These are phyloP conservation scores for Itoplectis maculator DNA, from an alignment of 2,888 invertebrate species.

Conservation along the genomic window DNA sequence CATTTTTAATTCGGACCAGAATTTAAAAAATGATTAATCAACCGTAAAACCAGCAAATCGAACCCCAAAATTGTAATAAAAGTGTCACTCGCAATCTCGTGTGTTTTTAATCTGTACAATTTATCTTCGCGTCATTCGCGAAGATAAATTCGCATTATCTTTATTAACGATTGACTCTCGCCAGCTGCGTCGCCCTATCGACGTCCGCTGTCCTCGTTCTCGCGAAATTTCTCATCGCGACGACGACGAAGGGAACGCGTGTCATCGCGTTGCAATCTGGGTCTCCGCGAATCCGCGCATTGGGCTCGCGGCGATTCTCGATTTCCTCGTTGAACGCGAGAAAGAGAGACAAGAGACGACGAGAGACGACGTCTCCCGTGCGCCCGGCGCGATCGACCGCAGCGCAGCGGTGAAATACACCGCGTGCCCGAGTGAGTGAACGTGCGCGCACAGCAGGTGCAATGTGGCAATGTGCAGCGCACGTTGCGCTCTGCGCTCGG, in stretches of 20 bases:
- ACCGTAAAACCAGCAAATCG: not conserved
- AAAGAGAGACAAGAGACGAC: slow-evolving; percentile 19
- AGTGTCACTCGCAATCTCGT: not conserved
- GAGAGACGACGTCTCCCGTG: too few species aligned
- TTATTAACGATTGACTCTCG: not conserved
- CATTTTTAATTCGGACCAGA: too few species aligned
- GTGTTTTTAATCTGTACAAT: not conserved
- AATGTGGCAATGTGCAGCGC: too few species aligned
- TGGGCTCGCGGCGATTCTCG: slow-evolving; percentile 44
- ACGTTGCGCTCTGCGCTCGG: slow-evolving; percentile 27
- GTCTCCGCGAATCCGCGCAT: slow-evolving; percentile 35
- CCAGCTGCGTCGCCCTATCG: slow-evolving; percentile 49
- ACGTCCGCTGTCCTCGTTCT: slow-evolving; percentile 20
- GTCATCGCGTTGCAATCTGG: slow-evolving; percentile 59
- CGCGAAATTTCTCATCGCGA: slow-evolving; percentile 25
- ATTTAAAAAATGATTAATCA: too few species aligned
- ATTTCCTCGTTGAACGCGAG: slow-evolving; percentile 25
- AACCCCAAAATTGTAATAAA: not conserved
- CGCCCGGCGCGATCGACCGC: slow-evolving; percentile 3
- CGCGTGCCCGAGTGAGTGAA: slow-evolving; percentile 31
- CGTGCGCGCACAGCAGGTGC: slow-evolving; percentile 59
- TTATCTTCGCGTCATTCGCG: not conserved
- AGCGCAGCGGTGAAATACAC: slow-evolving; percentile 12
- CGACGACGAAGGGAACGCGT: slow-evolving; percentile 29
- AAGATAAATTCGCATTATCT: not conserved